Percentiles rank a stretch among this genome's conserved stretches.
Conservation (phyloP, 92 coral and sea anemone species). For the Porites lobata region DNA sequence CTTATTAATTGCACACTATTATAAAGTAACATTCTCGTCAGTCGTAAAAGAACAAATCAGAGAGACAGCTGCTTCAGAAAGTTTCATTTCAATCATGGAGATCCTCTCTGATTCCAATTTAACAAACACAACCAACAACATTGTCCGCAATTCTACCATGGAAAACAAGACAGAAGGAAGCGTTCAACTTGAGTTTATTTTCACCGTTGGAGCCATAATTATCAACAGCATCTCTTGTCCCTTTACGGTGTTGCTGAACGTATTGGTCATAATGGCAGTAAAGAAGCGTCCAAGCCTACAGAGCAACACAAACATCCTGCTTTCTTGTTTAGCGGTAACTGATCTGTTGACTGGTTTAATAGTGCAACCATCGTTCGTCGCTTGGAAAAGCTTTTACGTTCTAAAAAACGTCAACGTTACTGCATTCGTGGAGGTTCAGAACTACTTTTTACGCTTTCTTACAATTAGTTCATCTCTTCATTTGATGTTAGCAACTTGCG, state of each 20-base stretch:
- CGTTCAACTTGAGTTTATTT: background rate
- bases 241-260: background rate
- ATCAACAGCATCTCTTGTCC: background rate
- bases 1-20: too few species aligned
- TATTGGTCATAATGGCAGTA: background rate
- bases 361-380: background rate
- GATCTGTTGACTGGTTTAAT: background rate
- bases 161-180: background rate
- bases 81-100: background rate
- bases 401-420: background rate
- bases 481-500: background rate
- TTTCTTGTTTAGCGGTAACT: background rate
- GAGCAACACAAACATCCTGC: background rate
- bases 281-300: background rate
- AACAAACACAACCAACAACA: background rate
- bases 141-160: background rate
- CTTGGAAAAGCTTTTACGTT: background rate
- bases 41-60: too few species aligned
- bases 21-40: too few species aligned
- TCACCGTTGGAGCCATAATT: background rate
- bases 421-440: background rate
- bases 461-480: background rate
- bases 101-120: background rate
- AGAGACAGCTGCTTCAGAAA: too few species aligned
- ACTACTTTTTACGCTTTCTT: background rate